Base-by-base conservation (phyloP, 92 coral and sea anemone genomes). In the Anthopleura xanthogrammica region DNA sequence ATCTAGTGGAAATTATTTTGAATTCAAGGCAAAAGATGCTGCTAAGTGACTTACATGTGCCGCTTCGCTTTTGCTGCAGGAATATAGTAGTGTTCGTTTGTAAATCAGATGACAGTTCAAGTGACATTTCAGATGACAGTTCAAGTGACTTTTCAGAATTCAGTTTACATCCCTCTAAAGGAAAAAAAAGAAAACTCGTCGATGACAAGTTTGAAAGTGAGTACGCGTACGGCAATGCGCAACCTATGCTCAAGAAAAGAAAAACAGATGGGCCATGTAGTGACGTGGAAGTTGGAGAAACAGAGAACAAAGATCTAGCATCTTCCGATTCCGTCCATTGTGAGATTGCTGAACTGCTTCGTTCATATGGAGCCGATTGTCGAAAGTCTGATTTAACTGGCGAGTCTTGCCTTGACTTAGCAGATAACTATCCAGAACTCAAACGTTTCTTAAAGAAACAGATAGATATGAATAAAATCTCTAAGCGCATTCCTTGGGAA, bases 11-110 rank as follows among this genome's bases (percentile, higher is more conserved):
- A 54, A 58, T 60, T 57, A 23, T 64, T 36, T 10, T 54, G 6
- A 76, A 80, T 16, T 80, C 78, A 22, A 77, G 83, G 19, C 17
- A 42, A 72, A 39, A 0, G 16, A 72, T 1, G 6, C 76, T 24
- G 9, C 41, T 72, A 36, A 36, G 16, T 24, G 8, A 72, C 13
- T 42, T 72, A 39, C 17, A 72, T 72, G 16, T 42, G 7, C 52
- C 91, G 8, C 80, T 90, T 73, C 94, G 88, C 56, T 83, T 88
- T 60, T 56, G 82, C 24, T 79, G 82, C 43, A 29, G n/a, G 40
- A 79, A 79, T 9, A 3, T 79, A 10, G 0, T 79, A 22, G 72
- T 17, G 36, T 3, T n/a, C 19, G 70, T n/a, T n/a, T n/a, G 11
- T 22, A 7, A 5, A 9, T 62, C 70, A 19, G 20, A 1, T 62